Conservation (phyloP, 2,113 vertebrate genomes). For the Abramis brama region DNA sequence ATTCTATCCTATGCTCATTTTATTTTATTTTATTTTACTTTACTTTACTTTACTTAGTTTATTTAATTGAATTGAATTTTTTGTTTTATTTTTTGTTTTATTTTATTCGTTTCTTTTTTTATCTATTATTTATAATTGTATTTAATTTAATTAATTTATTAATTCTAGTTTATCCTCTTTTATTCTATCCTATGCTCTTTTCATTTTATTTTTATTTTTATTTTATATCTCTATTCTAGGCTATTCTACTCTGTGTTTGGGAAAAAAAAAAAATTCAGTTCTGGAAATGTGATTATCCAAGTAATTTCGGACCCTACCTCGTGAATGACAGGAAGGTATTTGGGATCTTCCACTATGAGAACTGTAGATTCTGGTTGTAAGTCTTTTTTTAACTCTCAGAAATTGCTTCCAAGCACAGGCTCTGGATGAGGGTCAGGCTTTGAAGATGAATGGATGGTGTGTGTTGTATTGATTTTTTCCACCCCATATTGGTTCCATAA, state of each 20-base stretch:
- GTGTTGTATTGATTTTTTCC: constrained; percentile 47
- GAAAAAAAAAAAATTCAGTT: not conserved
- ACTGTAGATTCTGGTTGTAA: constrained; percentile 20
- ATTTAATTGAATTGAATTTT: no score
- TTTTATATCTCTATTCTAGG: not conserved
- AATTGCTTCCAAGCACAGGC: constrained; percentile 43
- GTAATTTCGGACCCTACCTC: not conserved
- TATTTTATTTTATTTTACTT: no score
- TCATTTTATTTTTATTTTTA: not conserved
- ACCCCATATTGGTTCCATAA: constrained; percentile 20
- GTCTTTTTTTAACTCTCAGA: constrained; percentile 29
- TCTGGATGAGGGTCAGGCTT: constrained; percentile 23
- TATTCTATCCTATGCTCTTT: no score
- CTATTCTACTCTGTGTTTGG: not conserved
- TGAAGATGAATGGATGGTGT: constrained; percentile 49
- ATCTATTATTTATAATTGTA: no score
- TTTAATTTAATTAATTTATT: no score
- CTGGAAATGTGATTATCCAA: not conserved
- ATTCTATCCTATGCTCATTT: no score
- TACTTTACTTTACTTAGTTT: no score
- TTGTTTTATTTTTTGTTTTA: no score
- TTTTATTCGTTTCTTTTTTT: no score
- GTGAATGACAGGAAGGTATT: not conserved
- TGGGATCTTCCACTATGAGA: not conserved
- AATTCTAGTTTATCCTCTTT: no score